Conservation (phyloP, 2,113 vertebrate genomes). For the Tangachromis dhanisi region DNA sequence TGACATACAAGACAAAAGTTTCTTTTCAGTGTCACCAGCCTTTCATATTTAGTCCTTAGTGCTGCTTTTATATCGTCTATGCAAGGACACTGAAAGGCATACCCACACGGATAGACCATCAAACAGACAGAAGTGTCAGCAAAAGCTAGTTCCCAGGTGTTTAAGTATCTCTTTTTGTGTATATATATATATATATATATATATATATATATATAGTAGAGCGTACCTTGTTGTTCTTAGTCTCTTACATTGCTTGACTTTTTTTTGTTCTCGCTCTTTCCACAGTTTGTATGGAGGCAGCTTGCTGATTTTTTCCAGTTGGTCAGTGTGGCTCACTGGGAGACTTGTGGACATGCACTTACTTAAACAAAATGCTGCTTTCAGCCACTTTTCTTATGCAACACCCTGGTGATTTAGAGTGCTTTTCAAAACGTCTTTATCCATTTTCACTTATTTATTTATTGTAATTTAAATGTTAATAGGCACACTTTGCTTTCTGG, state of each 20-base stretch:
- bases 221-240: neutral
- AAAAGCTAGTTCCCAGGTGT: neutral
- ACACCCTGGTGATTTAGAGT: neutral
- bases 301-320: conserved; percentile 30
- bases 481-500: neutral
- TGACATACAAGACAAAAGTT: neutral
- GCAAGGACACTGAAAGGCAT: neutral
- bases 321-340: conserved; percentile 14
- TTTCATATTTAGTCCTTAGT: neutral
- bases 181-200: neutral
- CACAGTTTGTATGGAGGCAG: neutral
- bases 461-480: neutral
- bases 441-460: neutral
- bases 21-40: neutral
- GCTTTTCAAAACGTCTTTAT: neutral
- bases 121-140: neutral
- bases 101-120: neutral
- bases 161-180: neutral
- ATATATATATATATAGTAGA: neutral
- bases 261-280: neutral
- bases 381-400: neutral
- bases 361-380: conserved; percentile 2
- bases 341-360: neutral
- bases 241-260: neutral
- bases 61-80: neutral